These are phyloP conservation scores for Chascanopsetta lugubris DNA, from an alignment of 2,113 vertebrate genomes.

Conservation along the genomic window DNA sequence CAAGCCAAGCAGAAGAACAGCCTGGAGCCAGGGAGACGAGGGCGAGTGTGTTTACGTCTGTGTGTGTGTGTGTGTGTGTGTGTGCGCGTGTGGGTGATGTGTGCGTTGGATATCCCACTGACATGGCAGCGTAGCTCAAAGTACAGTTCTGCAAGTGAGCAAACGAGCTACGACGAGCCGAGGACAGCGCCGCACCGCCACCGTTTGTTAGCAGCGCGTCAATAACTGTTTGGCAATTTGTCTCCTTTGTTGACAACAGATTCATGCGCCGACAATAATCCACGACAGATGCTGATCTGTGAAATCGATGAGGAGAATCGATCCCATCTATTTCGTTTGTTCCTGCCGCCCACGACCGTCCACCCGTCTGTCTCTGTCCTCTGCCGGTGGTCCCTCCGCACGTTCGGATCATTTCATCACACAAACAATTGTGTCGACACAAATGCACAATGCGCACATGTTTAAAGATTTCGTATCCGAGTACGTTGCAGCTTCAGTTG, in stretches of 20 bases:
- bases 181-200: not conserved
- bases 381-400: slow-evolving; percentile 14
- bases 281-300: slow-evolving; percentile 20
- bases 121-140: slow-evolving; percentile 26
- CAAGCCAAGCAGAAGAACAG: slow-evolving; percentile 77
- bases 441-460: not conserved
- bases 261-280: no score
- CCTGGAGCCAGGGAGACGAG: slow-evolving; percentile 61
- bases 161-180: slow-evolving; percentile 22
- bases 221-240: not conserved
- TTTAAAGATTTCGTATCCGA: not conserved
- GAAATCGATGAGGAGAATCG: slow-evolving; percentile 14
- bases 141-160: slow-evolving; percentile 15
- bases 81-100: slow-evolving; percentile 2
- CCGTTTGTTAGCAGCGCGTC: slow-evolving; percentile 11
- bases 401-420: slow-evolving; percentile 14
- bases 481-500: not conserved
- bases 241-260: no score
- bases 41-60: slow-evolving; percentile 28
- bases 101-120: slow-evolving; percentile 15
- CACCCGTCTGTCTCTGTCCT: slow-evolving; percentile 6
- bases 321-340: slow-evolving; percentile 1
- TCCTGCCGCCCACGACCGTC: slow-evolving; percentile 7
- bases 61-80: slow-evolving; percentile 24
- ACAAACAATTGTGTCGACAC: not conserved